Base-by-base conservation (phyloP, 2,888 invertebrate genomes). In the Dryobotodes eremita region DNA sequence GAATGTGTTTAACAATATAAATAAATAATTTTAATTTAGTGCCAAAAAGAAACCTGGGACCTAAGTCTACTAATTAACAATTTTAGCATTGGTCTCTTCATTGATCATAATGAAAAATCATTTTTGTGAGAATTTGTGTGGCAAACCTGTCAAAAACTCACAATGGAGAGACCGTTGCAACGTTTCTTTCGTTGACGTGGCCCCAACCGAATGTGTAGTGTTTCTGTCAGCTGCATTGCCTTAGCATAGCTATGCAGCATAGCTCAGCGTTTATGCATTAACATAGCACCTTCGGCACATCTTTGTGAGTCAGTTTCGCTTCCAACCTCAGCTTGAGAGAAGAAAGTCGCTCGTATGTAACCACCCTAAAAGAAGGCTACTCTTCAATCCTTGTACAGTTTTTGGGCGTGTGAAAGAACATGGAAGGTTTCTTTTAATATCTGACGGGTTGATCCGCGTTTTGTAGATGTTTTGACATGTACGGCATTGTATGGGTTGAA, bases 401-500 rank as follows among this genome's bases (percentile, higher is more conserved):
- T 84, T 77, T 77, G 71, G 68, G 83, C 66, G 62, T 75, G 74
- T 72, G 69, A 80, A 79, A 59, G 77, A 76, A 86, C 79, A 86
- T 61, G 71, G 55, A 79, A 59, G 71, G 57, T 71, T 77, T 76
- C 69, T 71, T 86, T 86, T 86, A 84, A 86, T 86, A 86, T 84
- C n/a, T 78, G 68, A 82, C 70, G 70, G 75, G 23, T 79, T 82
- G 77, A 80, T 73, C 55, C n/a, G 75, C 78, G 78, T 80, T 74
- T 80, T 75, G 64, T 61, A 5, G 48, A 62, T 83, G 80, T 86
- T 75, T 65, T 75, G 71, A 79, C 50, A 65, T 77, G 20, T n/a
- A 71, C 20, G 11, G 26, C 1, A 48, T 61, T 85, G 36, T 68
- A 15, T 26, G 53, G 61, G 15, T 50, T 76, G 50, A 64, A 71